Evolutionary conservation across 2,113 vertebrate species (phyloP).

Genomic region (Urocolius indicus): DNA sequence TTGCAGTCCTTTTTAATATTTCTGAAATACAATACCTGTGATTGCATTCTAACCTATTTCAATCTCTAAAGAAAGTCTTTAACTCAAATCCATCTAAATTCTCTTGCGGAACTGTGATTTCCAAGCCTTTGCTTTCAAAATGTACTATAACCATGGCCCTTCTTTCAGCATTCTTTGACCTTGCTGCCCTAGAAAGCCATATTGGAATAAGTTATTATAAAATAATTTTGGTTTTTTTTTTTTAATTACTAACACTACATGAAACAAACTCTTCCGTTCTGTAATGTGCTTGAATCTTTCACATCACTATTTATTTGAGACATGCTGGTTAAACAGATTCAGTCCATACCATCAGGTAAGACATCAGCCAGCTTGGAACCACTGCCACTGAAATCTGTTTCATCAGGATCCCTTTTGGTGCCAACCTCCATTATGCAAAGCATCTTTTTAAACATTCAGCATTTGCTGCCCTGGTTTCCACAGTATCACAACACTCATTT

Average conservation of each 20-base stretch:
- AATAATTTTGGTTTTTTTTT: background rate
- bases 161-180: background rate
- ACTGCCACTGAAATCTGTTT: background rate
- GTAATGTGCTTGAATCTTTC: background rate
- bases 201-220: background rate
- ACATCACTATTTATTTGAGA: background rate
- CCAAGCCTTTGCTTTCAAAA: background rate
- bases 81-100: background rate
- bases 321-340: background rate
- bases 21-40: background rate
- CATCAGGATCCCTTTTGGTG: background rate
- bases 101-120: background rate
- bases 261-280: background rate
- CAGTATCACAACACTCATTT: background rate
- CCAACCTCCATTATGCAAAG: background rate
- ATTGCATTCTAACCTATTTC: background rate
- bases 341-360: background rate
- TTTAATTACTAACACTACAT: background rate
- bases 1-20: background rate
- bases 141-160: background rate
- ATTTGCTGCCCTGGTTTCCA: constrained; percentile 11
- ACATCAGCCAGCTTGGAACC: background rate
- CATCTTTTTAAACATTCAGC: background rate
- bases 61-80: background rate
- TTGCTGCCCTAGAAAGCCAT: background rate